A percentile compares a stretch with the other conserved stretches of the same genome.
Evolutionary conservation across 1,140 invertebrate species (phyloP).

Genomic region (Riptortus pedestris): DNA sequence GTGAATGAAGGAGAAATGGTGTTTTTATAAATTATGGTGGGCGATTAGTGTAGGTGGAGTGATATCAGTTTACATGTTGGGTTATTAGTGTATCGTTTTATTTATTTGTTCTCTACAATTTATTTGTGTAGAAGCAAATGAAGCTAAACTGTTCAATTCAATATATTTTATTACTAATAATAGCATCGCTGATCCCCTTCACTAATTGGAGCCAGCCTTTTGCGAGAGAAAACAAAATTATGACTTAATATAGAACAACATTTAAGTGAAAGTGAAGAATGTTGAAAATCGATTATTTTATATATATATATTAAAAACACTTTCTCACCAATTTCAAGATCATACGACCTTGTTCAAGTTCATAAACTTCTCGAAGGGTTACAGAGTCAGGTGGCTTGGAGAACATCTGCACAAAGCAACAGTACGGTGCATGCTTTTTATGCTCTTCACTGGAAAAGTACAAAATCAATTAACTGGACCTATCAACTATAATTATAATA

Average conservation of each 20-base stretch:
- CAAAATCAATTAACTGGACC: not conserved
- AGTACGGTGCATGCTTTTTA: constrained; percentile 2
- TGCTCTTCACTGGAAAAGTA: not conserved
- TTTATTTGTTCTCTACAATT: too few species aligned
- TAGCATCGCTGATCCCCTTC: not conserved
- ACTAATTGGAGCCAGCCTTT: not conserved
- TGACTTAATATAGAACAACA: not conserved
- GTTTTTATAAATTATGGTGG: too few species aligned
- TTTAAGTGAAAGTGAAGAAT: not conserved
- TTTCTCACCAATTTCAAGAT: not conserved
- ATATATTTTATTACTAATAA: not conserved
- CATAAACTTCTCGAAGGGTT: not conserved
- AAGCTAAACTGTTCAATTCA: not conserved
- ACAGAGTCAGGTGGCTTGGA: not conserved
- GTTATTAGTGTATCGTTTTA: too few species aligned
- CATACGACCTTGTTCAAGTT: not conserved
- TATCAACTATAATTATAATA: not conserved
- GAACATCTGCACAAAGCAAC: not conserved
- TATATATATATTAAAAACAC: too few species aligned
- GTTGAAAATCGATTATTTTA: not conserved
- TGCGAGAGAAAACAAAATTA: not conserved
- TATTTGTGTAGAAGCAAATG: too few species aligned
- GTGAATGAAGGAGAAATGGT: too few species aligned
- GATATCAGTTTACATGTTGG: too few species aligned
- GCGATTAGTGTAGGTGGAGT: too few species aligned